Evolutionary conservation across 2,888 invertebrate genomes (phyloP).

Genomic region (Dasypogon diadema): DNA sequence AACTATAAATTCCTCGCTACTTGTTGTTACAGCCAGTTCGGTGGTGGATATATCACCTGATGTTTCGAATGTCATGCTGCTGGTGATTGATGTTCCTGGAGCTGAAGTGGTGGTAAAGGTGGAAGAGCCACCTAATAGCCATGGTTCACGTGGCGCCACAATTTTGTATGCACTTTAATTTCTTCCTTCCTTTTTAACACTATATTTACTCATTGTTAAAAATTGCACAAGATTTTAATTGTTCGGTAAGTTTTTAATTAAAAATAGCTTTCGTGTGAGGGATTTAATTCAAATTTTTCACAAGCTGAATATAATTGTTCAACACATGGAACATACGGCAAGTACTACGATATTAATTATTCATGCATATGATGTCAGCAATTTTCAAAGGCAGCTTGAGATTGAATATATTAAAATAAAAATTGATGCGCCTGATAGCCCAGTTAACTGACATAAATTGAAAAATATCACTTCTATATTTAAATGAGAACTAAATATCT

Average conservation of each 20-base stretch:
- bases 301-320: no score
- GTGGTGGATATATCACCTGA: constrained; percentile 3
- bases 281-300: no score
- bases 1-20: constrained; percentile 52
- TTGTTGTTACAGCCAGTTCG: constrained; percentile 6
- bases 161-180: constrained; percentile 26
- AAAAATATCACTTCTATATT: no score
- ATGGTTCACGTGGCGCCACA: constrained; percentile 56
- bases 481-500: no score
- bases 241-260: neutral
- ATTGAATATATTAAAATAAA: neutral
- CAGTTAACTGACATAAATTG: no score
- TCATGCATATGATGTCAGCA: neutral
- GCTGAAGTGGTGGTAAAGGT: constrained; percentile 46
- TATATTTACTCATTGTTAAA: neutral
- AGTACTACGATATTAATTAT: neutral
- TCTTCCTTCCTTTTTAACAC: neutral
- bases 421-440: neutral
- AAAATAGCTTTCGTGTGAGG: no score
- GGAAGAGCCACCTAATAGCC: constrained; percentile 53
- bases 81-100: constrained; percentile 39
- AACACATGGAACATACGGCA: no score
- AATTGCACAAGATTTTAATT: neutral
- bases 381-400: neutral
- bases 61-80: constrained; percentile 41